phyloP scores from a whole-genome alignment of 2,888 invertebrate species.

The Watsonalla cultraria region DNA sequence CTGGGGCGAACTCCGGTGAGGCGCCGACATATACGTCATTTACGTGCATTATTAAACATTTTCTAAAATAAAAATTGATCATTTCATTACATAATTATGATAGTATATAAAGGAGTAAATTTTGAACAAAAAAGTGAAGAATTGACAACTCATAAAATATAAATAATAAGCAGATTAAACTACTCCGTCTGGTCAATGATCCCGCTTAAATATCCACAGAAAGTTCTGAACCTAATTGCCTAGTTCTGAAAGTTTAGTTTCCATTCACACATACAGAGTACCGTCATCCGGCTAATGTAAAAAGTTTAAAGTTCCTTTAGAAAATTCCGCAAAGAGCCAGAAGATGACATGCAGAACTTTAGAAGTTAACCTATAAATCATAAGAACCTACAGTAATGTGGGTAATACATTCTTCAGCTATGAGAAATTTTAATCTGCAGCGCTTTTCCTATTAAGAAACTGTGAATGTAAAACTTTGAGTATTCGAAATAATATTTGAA shows the following conservation, averaged over 20 bases:
- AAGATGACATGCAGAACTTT: constrained; percentile 73
- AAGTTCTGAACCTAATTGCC: constrained; percentile 1
- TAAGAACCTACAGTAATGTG: constrained; percentile 60
- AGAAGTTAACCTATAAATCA: constrained; percentile 73
- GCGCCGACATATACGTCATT: no score
- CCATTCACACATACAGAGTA: constrained; percentile 16
- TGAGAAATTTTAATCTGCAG: constrained; percentile 64
- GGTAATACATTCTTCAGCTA: constrained; percentile 62
- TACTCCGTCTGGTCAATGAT: no score
- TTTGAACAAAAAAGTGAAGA: no score
- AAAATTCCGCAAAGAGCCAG: constrained; percentile 59
- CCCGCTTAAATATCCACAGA: constrained; percentile 3
- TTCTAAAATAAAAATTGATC: no score
- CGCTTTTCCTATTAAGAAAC: constrained; percentile 65
- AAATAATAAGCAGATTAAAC: no score
- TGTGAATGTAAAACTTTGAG: constrained; percentile 46
- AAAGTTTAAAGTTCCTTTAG: constrained; percentile 67
- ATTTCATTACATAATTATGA: no score
- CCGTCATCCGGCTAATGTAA: constrained; percentile 61
- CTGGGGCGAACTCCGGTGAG: no score
- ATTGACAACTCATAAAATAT: no score
- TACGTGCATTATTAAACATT: no score
- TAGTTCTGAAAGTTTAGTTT: not conserved
- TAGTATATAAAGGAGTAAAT: no score
- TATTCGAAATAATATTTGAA: constrained; percentile 37